Conservation (phyloP, 2,113 vertebrate genomes). For the Menura novaehollandiae region DNA sequence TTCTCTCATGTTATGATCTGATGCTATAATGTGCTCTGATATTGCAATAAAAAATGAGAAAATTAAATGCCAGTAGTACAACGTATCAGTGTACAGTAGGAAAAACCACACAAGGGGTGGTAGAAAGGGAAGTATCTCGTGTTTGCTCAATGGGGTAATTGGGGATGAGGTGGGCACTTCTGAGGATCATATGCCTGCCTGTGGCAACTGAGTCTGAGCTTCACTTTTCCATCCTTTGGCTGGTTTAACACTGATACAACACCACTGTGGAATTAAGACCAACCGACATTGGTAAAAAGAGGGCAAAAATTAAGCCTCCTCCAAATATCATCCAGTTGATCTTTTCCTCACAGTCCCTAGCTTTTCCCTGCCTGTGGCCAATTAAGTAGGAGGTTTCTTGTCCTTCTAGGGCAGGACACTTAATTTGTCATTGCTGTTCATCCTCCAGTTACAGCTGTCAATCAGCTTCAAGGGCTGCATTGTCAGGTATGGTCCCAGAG, state of each 20-base stretch:
- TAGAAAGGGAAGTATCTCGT: not conserved
- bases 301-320: not conserved
- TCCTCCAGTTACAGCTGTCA: not conserved
- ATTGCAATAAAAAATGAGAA: constrained; percentile 9
- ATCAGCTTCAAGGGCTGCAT: not conserved
- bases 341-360: not conserved
- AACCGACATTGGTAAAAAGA: not conserved
- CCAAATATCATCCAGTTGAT: not conserved
- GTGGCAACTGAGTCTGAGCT: not conserved
- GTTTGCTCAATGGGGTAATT: not conserved
- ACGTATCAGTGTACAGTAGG: not conserved
- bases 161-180: not conserved
- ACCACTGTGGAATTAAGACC: not conserved
- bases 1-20: not conserved
- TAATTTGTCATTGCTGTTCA: not conserved
- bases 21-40: not conserved
- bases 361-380: not conserved
- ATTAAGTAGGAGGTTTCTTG: not conserved
- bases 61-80: not conserved
- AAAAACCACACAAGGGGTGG: not conserved
- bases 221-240: not conserved
- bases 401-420: not conserved
- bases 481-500: not conserved
- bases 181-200: not conserved
- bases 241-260: not conserved